Evolutionary conservation across 2,113 vertebrate species (phyloP).

Genomic region (Rhabdornis inornatus): DNA sequence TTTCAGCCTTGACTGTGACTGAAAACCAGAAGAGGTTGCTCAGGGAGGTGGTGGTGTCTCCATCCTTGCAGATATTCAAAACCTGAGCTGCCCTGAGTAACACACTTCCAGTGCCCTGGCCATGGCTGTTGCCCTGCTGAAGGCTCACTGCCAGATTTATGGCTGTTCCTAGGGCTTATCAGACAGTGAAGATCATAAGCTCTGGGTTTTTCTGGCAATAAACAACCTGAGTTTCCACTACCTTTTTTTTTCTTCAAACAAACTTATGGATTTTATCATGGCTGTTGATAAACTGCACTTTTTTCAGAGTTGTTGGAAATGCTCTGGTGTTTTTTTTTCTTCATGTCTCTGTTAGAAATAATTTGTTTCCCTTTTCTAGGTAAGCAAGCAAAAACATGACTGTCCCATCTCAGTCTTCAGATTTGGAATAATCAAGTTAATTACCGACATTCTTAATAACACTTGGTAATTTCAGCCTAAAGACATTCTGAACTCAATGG

Average conservation of each 20-base stretch:
- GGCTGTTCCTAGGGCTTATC: background rate
- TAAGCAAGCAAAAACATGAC: background rate
- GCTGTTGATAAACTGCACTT: background rate
- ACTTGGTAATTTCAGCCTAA: background rate
- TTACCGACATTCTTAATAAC: constrained; percentile 3
- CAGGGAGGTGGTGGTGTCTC: background rate
- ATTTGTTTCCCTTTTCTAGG: background rate
- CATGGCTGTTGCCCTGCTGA: background rate
- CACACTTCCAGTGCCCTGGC: accelerated
- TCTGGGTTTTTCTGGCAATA: background rate
- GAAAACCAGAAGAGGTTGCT: background rate
- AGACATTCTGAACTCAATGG: background rate
- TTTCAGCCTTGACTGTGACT: background rate
- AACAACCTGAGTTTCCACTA: background rate
- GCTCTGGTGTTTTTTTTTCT: background rate
- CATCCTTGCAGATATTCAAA: background rate
- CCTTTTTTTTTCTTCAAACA: background rate
- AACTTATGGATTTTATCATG: background rate
- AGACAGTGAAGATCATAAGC: background rate
- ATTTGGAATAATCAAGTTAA: background rate
- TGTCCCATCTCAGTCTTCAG: background rate
- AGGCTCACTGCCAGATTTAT: background rate
- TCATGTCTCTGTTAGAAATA: background rate
- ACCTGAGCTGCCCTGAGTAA: background rate
- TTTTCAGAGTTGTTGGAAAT: background rate